phyloP scores from a whole-genome alignment of 2,797 vertebrate species.

The Spondyliosoma cantharus region DNA sequence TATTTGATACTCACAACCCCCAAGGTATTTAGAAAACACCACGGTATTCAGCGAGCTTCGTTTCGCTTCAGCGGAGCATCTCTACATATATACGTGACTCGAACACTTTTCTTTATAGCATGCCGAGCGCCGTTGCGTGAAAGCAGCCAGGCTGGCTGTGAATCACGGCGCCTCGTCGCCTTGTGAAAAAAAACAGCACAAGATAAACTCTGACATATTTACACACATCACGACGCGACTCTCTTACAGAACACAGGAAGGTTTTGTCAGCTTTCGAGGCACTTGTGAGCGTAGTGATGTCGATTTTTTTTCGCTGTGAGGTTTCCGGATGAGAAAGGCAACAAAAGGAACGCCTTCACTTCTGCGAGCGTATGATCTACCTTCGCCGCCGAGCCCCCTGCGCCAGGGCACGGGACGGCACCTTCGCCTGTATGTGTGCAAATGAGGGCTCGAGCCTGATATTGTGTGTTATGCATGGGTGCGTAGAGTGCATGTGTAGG shows the following conservation, averaged over 20 bases:
- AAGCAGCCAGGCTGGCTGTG: constrained; percentile 43
- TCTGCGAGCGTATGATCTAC: not conserved
- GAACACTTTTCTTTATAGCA: constrained; percentile 12
- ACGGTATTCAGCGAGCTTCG: constrained; percentile 19
- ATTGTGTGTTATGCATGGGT: constrained; percentile 56
- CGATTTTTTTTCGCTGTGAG: constrained; percentile 3
- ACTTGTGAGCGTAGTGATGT: constrained; percentile 1
- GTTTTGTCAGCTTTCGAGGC: constrained; percentile 71
- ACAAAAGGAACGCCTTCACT: not conserved
- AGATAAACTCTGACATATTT: constrained; percentile 74
- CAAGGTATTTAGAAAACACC: constrained; percentile 3
- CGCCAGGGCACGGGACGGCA: constrained; percentile 20
- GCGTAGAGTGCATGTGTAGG: constrained; percentile 27
- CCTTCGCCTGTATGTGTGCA: constrained; percentile 33
- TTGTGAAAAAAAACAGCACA: constrained; percentile 36
- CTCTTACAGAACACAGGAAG: constrained; percentile 43
- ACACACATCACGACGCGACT: constrained; percentile 57
- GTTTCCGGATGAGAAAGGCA: constrained; percentile 17
- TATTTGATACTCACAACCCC: constrained; percentile 25
- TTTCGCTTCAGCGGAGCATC: constrained; percentile 11
- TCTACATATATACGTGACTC: constrained; percentile 22
- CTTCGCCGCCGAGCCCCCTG: constrained; percentile 16
- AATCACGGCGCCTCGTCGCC: constrained; percentile 54
- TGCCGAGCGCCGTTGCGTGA: not conserved
- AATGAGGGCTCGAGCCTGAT: constrained; percentile 22